Base-by-base conservation (phyloP, 2,888 invertebrate species). In the Synanthedon myopaeformis region DNA sequence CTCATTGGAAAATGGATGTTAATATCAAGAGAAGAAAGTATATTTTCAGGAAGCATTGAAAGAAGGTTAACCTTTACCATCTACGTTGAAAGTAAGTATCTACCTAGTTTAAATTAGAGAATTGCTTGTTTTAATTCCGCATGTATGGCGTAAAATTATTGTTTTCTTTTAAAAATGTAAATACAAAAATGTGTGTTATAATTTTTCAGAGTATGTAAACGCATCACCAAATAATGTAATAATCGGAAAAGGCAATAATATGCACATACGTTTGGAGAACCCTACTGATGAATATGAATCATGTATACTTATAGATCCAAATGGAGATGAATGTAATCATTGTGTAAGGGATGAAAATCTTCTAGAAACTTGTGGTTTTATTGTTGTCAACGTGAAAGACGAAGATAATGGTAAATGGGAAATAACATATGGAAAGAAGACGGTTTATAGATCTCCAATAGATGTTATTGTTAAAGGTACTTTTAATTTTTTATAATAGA, bases 1-100 rank as follows among this genome's bases (percentile, higher is more conserved):
- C 57, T 64, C 52, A 55, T 77, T 4, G 84, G 84, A 6, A 62
- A 71, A 35, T 84, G 83, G 82, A 67, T 62, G n/a, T 64, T 84
- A 13, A 70, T 80, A 4, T 69, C 76, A 10, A 72, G 73, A 58
- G 74, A 69, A 4, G 61, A 51, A 0, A 64, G 60, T 35, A 4
- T 35, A 12, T 56, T 54, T 14, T 17, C 62, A 2, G 55, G 55
- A 2, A 58, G 53, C 23, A 63, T 72, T n/a, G 79, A 84, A 71
- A 74, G 68, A 57, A 73, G 79, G 62, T 61, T 69, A 58, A 63
- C 68, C 12, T 74, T 82, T 57, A 72, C 64, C 51, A 74, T 85
- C 60, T 55, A 64, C 55, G 69, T 81, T 51, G 75, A 82, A 80
- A 79, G 85, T 85, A 78, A 65, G 53, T 13, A 42, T 8, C 13